These are phyloP conservation scores for Ciconia maguari DNA, from an alignment of 2,113 vertebrate species.

Conservation along the genomic window DNA sequence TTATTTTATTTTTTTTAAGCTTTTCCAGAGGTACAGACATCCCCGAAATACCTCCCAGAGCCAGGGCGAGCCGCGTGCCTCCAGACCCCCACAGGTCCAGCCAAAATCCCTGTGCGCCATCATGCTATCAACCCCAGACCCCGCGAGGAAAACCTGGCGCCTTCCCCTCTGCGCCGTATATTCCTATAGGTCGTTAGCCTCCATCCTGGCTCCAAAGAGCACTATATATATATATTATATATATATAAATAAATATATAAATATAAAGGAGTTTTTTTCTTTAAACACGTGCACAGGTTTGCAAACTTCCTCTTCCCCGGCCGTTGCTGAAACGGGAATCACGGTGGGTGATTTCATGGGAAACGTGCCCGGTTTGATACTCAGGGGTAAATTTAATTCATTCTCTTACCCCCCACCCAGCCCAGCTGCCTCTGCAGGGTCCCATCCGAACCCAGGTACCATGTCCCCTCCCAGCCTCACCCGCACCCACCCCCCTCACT, in stretches of 20 bases:
- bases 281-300: neutral
- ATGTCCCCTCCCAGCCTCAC: neutral
- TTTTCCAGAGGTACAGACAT: neutral
- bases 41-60: neutral
- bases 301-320: neutral
- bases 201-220: neutral
- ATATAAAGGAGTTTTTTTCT: neutral
- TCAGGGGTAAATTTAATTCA: neutral
- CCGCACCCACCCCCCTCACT: neutral
- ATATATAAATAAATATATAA: constrained; percentile 6
- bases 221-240: neutral
- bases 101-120: neutral
- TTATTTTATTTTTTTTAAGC: neutral
- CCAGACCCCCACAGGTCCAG: neutral
- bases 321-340: neutral
- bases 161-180: neutral
- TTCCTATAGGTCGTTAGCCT: neutral
- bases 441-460: neutral
- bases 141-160: fast-evolving
- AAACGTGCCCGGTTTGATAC: neutral
- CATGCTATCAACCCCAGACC: neutral
- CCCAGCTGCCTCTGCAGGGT: neutral
- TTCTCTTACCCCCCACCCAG: neutral
- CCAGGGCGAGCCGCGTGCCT: neutral
- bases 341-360: neutral